Conservation (phyloP, 2,888 invertebrate species). For the Lasioglossum zephyrum region DNA sequence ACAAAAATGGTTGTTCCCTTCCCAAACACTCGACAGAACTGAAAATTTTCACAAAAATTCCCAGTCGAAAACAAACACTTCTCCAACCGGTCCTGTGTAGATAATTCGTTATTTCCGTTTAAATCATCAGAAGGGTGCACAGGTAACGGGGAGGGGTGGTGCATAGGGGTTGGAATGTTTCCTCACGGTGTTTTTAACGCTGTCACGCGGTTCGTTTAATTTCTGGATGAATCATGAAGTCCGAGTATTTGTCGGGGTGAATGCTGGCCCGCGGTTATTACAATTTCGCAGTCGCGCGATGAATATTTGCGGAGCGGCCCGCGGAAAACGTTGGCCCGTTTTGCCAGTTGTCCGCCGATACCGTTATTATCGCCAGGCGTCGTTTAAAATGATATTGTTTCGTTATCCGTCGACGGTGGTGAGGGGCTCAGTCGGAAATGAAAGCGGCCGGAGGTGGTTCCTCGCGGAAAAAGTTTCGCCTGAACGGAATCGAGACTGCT, state of each 20-base stretch:
- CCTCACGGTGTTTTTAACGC: background rate
- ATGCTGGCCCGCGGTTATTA: constrained; percentile 21
- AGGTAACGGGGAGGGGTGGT: background rate
- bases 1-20: no score
- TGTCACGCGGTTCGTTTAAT: background rate
- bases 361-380: background rate
- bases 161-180: background rate
- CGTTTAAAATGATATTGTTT: constrained; percentile 24
- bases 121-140: background rate
- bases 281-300: constrained; percentile 16
- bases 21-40: no score
- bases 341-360: background rate
- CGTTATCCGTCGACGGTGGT: background rate
- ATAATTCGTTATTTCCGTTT: background rate
- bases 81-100: background rate
- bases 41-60: background rate
- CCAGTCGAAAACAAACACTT: background rate
- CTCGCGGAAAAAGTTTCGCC: background rate
- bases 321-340: background rate
- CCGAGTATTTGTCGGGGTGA: background rate
- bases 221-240: constrained; percentile 2
- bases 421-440: background rate
- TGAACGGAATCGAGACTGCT: background rate
- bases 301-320: constrained; percentile 11
- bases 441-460: background rate